Base-by-base conservation (phyloP, 2,888 invertebrate genomes). In the Nymphalis polychloros region DNA sequence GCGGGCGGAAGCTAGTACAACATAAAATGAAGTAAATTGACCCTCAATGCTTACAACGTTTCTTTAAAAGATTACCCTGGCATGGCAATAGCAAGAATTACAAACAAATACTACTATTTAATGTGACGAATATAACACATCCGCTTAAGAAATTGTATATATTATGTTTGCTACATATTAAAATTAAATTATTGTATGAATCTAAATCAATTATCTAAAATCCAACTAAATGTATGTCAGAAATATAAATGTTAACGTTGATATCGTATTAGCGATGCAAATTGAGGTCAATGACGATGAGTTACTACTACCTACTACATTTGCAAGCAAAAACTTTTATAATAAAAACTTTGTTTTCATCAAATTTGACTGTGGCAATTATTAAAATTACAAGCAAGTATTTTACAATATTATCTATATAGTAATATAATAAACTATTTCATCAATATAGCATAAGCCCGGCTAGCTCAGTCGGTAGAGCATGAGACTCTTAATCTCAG, bases 401-500 rank as follows among this genome's bases (percentile, higher is more conserved):
- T 19, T 31, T 2, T n/a, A 19, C 0, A 31, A 1, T 46, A 19
- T n/a, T 59, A 1, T 20, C 17, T 35, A 1, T 59, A 13, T 5
- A 17, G 7, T 41, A 41, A 41, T 41, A 13, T 4, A 13, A 41
- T 41, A 41, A n/a, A 17, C 48, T 62, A 23, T 67, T 62, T 41
- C 13, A 0, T 1, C 0, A 0, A 0, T 0, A 0, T 0, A 0
- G 1, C 0, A 53, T 8, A 35, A 82, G 92, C 92, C 92, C 90
- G 91, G 92, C 92, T 92, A 92, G 91, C 92, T 92, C 91, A 91
- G 91, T 91, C 91, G 91, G 92, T 92, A 93, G 92, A 92, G 92
- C 93, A 92, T 93, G 93, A 93, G 93, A 93, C 93, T 94, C 93
- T 94, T 94, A 93, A 93, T 93, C 93, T 93, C 93, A 93, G 93